phyloP scores from a whole-genome alignment of 2,797 vertebrate species.

The Chelmon rostratus region DNA sequence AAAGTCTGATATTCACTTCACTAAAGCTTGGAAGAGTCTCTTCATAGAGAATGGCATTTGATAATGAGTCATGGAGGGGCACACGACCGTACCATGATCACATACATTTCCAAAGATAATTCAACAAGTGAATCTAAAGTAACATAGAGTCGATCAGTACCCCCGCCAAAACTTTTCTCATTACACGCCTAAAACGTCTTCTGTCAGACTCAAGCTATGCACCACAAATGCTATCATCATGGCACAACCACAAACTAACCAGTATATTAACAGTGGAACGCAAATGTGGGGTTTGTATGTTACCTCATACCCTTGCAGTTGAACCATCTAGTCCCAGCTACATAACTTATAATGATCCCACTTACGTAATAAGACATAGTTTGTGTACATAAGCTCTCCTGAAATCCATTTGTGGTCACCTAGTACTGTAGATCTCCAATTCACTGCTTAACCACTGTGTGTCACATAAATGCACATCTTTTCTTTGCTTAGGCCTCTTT shows the following conservation, averaged over 20 bases:
- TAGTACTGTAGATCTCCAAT: slow-evolving; percentile 47
- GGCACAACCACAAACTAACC: slow-evolving; percentile 74
- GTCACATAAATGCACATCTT: slow-evolving; percentile 41
- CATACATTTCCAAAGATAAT: slow-evolving; percentile 15
- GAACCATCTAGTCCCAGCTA: slow-evolving; percentile 56
- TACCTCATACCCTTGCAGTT: slow-evolving; percentile 68
- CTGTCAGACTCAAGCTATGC: slow-evolving; percentile 52
- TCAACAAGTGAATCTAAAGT: slow-evolving; percentile 16
- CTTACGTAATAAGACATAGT: slow-evolving; percentile 52
- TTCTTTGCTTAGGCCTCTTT: slow-evolving; percentile 16
- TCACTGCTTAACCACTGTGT: slow-evolving; percentile 32
- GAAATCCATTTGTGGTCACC: slow-evolving; percentile 64
- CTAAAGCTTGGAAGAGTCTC: neutral
- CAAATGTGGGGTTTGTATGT: slow-evolving; percentile 68
- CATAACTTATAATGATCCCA: slow-evolving; percentile 58
- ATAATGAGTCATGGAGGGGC: neutral
- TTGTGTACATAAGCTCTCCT: slow-evolving; percentile 58
- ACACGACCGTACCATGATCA: neutral
- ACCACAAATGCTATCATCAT: slow-evolving; percentile 60
- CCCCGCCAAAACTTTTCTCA: slow-evolving; percentile 9
- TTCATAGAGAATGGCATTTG: neutral
- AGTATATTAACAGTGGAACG: slow-evolving; percentile 64
- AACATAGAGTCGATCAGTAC: slow-evolving; percentile 6
- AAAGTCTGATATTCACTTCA: slow-evolving; percentile 4
- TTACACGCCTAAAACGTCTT: slow-evolving; percentile 39